A percentile compares a stretch with the other conserved stretches of the same genome.
Conservation (phyloP, 2,797 vertebrate genomes). For the Premnoplex brunnescens region DNA sequence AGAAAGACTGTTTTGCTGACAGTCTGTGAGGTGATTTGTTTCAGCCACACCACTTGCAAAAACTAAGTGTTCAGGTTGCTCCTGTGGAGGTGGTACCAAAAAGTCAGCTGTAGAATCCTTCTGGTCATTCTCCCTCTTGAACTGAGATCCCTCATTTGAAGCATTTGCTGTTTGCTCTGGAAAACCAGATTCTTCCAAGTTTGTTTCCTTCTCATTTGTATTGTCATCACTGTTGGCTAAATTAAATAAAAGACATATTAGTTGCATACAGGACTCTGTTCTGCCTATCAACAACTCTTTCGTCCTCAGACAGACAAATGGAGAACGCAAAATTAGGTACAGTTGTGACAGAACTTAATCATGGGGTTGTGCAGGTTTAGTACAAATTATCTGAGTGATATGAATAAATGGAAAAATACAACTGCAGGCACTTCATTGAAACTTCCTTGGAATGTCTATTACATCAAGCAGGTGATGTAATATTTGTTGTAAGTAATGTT, state of each 20-base stretch:
- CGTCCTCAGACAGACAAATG: slow-evolving; percentile 89
- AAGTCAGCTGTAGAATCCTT: not conserved
- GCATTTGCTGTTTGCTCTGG: slow-evolving; percentile 38
- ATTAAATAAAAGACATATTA: slow-evolving; percentile 62
- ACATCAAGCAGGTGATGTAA: slow-evolving; percentile 88
- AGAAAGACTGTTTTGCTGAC: slow-evolving; percentile 21
- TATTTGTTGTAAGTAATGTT: slow-evolving; percentile 83
- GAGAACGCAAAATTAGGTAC: slow-evolving; percentile 82
- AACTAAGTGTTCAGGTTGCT: slow-evolving; percentile 5
- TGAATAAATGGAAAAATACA: slow-evolving; percentile 82
- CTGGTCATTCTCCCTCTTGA: slow-evolving; percentile 31
- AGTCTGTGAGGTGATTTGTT: not conserved
- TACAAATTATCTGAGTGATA: slow-evolving; percentile 79
- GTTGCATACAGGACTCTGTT: not conserved
- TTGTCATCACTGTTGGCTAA: slow-evolving; percentile 61
- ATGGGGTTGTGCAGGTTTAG: slow-evolving; percentile 80
- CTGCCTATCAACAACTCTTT: slow-evolving; percentile 53
- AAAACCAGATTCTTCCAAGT: slow-evolving; percentile 34
- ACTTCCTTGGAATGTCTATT: slow-evolving; percentile 77
- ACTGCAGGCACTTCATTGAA: slow-evolving; percentile 72
- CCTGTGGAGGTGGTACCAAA: not conserved
- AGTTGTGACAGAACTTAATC: slow-evolving; percentile 81
- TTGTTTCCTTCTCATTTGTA: slow-evolving; percentile 19
- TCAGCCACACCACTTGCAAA: slow-evolving; percentile 9
- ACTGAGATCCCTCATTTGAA: slow-evolving; percentile 22